These are phyloP conservation scores for Netelia fuscicornis DNA, from an alignment of 2,888 invertebrate genomes.

Conservation along the genomic window DNA sequence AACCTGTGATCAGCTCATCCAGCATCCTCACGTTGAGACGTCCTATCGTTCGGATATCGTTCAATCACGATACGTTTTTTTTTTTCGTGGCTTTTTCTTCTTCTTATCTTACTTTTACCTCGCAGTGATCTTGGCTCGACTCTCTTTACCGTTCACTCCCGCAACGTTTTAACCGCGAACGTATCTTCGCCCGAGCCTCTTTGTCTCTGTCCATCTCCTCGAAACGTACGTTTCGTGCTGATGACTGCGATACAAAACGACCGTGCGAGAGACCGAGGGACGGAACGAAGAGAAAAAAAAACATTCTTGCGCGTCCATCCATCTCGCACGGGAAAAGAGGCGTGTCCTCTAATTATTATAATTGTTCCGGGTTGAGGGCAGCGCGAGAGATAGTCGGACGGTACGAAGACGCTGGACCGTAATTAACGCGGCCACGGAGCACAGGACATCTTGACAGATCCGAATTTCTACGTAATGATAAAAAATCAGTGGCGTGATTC, in stretches of 20 bases:
- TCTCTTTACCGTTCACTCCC: background rate
- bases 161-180: constrained; percentile 19
- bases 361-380: constrained; percentile 80
- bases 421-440: constrained; percentile 82
- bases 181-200: constrained; percentile 40
- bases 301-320: constrained; percentile 76
- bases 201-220: constrained; percentile 51
- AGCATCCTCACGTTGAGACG: background rate
- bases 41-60: constrained; percentile 13
- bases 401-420: constrained; percentile 76
- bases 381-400: constrained; percentile 60
- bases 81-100: constrained; percentile 8
- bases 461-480: constrained; percentile 82
- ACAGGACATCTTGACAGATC: constrained; percentile 84
- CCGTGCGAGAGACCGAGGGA: constrained; percentile 27
- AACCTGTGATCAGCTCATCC: constrained; percentile 18
- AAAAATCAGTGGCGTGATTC: constrained; percentile 77
- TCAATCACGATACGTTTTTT: constrained; percentile 30
- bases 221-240: constrained; percentile 42
- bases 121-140: constrained; percentile 5
- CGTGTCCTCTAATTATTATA: constrained; percentile 84
- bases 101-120: constrained; percentile 17
- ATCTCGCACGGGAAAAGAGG: constrained; percentile 78
- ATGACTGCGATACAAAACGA: constrained; percentile 28
- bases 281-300: constrained; percentile 44